Evolutionary conservation across 2,888 invertebrate species (phyloP), one percentile per base, ranked within the genome.

Genomic region (Chrysolina oricalcia): DNA sequence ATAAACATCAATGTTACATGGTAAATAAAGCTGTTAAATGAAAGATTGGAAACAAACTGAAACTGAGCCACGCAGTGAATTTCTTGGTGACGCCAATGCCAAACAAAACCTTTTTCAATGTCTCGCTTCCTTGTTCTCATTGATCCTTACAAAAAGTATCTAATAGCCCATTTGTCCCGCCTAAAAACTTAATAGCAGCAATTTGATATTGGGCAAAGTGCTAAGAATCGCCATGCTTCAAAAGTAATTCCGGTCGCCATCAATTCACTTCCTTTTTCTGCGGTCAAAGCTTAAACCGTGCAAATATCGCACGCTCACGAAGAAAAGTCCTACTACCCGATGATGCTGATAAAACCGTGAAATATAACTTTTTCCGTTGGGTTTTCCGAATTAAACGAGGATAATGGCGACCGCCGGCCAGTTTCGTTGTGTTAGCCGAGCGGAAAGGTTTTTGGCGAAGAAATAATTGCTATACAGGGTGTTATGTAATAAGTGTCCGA

Each of bases 221-320:
- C 43, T 43, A 66, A 40, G 63, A 64, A 59, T 69, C 19, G 27
- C 43, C 65, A 70, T 67, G 40, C 71, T 77, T 65, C 56, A 50
- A 74, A 77, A 77, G 78, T 79, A 79, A 80, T 80, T 80, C 73
- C 73, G 70, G 77, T 80, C 78, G 64, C 75, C 80, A 79, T 80
- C 77, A 80, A 78, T 80, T 76, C 74, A 71, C 72, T 75, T 78
- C 76, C 73, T 75, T 50, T 75, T 65, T 74, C 70, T 70, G 70
- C 72, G 77, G 74, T 66, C 78, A 73, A 73, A 80, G 78, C 77
- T 76, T 78, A 78, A 80, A 76, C 79, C 76, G 76, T 48, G 70
- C 70, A 48, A 46, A 35, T 35, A 27, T 53, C 21, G 21, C 23
- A 19, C 21, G 40, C 46, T 19, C 68, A 40, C 67, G 62, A 71